These are phyloP conservation scores for Monopis laevigella DNA, from an alignment of 2,888 invertebrate genomes.

Conservation along the genomic window DNA sequence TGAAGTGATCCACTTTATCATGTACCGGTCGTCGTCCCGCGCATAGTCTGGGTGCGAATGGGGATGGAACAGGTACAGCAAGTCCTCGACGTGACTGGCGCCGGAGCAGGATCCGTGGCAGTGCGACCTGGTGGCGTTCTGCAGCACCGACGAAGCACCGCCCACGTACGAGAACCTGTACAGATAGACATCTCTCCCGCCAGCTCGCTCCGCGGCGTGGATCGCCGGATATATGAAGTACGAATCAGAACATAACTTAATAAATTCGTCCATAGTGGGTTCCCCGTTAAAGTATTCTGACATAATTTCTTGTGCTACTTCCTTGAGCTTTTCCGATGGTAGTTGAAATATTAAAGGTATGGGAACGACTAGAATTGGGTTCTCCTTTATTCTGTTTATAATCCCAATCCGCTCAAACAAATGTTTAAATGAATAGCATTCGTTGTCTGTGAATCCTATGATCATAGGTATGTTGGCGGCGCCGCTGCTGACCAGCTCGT, in stretches of 20 bases:
- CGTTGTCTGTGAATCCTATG: conserved; percentile 40
- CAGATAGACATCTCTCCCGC: conserved; percentile 46
- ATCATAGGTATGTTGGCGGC: conserved; percentile 40
- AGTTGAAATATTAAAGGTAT: conserved; percentile 27
- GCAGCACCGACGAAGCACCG: conserved; percentile 27
- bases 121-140: neutral
- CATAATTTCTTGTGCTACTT: conserved; percentile 26
- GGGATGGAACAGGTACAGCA: conserved; percentile 59
- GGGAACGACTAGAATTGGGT: conserved; percentile 30
- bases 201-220: conserved; percentile 27
- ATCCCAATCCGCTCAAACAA: conserved; percentile 35
- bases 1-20: conserved; percentile 37
- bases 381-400: conserved; percentile 25
- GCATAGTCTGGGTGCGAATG: conserved; percentile 29
- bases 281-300: conserved; percentile 32
- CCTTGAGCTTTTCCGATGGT: conserved; percentile 21
- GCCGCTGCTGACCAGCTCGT: conserved; percentile 29
- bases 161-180: conserved; percentile 64
- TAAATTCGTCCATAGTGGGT: conserved; percentile 30
- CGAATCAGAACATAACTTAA: conserved; percentile 35
- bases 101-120: conserved; percentile 39
- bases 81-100: conserved; percentile 68
- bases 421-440: conserved; percentile 42
- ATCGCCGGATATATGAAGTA: conserved; percentile 41
- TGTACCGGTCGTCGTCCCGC: conserved; percentile 25